phyloP scores from a whole-genome alignment of 2,888 invertebrate species.

The Strigamia crassipes region DNA sequence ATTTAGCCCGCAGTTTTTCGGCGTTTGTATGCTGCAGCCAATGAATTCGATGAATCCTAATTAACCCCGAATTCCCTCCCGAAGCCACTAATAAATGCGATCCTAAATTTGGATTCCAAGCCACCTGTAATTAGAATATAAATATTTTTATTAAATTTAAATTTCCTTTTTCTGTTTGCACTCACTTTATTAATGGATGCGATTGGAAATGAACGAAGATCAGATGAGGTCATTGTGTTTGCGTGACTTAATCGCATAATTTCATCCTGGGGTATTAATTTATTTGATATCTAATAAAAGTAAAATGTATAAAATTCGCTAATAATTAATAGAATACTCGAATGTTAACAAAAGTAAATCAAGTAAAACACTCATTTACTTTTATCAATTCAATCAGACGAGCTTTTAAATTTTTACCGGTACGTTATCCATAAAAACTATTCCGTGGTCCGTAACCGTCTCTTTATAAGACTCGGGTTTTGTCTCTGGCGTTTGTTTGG shows the following conservation, averaged over 20 bases:
- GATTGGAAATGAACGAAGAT: not conserved
- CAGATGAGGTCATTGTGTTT: not conserved
- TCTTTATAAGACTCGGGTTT: slow-evolving; percentile 12
- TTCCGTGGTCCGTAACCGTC: not conserved
- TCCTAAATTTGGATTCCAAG: slow-evolving; percentile 37
- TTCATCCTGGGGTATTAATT: not conserved
- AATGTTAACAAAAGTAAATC: too few species aligned
- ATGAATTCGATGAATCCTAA: slow-evolving; percentile 38
- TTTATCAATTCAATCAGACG: too few species aligned
- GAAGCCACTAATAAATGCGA: not conserved
- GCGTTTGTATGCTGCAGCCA: not conserved
- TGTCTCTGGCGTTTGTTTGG: not conserved
- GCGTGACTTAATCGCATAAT: not conserved
- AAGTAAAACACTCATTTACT: too few species aligned
- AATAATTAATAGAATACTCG: not conserved
- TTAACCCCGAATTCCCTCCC: slow-evolving; percentile 23
- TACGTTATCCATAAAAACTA: not conserved
- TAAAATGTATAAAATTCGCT: not conserved
- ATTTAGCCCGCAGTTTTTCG: not conserved
- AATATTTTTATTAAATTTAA: not conserved
- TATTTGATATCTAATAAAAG: not conserved
- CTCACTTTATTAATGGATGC: not conserved
- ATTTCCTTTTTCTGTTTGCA: not conserved
- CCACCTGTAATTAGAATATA: slow-evolving; percentile 17
- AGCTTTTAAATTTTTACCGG: not conserved